phyloP scores from a whole-genome alignment of 2,888 invertebrate genomes.

The Temnothorax ravouxi region DNA sequence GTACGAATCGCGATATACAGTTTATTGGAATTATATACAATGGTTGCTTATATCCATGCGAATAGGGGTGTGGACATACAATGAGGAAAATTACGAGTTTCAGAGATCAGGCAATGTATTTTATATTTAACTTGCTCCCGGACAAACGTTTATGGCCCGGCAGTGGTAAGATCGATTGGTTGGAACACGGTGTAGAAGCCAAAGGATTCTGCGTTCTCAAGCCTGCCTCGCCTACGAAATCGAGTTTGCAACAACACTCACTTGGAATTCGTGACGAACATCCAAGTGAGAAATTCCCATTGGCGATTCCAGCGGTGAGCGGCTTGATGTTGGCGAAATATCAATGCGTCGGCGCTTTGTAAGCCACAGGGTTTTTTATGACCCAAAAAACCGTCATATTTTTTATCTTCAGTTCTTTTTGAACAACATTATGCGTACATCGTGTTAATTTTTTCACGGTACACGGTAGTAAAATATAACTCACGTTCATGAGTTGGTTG shows the following conservation, averaged over 20 bases:
- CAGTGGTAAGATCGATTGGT: constrained; percentile 18
- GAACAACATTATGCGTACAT: neutral
- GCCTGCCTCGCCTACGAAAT: constrained; percentile 71
- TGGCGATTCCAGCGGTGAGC: constrained; percentile 68
- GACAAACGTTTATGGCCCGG: constrained; percentile 19
- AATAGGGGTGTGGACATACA: neutral
- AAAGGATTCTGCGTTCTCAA: constrained; percentile 48
- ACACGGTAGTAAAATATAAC: neutral
- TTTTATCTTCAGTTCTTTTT: constrained; percentile 13
- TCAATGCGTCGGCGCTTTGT: constrained; percentile 63
- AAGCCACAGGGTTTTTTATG: constrained; percentile 54
- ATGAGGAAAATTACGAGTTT: neutral
- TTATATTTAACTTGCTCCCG: constrained; percentile 38
- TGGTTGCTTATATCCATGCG: neutral
- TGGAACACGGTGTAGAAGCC: constrained; percentile 25
- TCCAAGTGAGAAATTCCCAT: constrained; percentile 64
- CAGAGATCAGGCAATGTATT: neutral
- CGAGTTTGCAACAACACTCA: constrained; percentile 64
- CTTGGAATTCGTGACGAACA: constrained; percentile 70
- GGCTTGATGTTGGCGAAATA: constrained; percentile 68
- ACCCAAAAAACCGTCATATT: constrained; percentile 11
- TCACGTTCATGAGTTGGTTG: neutral
- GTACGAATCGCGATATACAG: constrained; percentile 2
- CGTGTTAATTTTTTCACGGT: constrained; percentile 40
- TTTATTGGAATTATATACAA: constrained; percentile 20